A percentile compares a stretch with the other conserved stretches of the same genome.
Conservation (phyloP, 2,797 vertebrate species). For the Australoheros facetus region DNA sequence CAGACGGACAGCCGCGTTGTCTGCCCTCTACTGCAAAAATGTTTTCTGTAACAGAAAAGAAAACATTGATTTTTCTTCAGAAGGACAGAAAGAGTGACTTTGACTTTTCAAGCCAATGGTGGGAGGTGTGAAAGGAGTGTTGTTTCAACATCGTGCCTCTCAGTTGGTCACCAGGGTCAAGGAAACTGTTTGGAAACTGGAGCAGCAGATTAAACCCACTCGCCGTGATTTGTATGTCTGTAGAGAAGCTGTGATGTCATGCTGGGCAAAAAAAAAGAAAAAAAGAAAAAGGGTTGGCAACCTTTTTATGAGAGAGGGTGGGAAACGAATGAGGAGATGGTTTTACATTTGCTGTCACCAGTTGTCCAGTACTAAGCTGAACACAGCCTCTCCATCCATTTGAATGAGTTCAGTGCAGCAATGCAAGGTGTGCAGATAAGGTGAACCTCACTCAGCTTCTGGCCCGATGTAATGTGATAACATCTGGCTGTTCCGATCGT, state of each 20-base stretch:
- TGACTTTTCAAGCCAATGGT: slow-evolving; percentile 26
- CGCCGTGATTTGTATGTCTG: slow-evolving; percentile 22
- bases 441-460: background rate
- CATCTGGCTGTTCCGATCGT: background rate
- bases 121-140: slow-evolving; percentile 40
- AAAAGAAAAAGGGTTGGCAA: background rate
- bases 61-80: slow-evolving; percentile 33
- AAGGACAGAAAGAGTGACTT: slow-evolving; percentile 27
- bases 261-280: background rate
- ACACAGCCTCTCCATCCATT: background rate
- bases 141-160: slow-evolving; percentile 44
- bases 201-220: slow-evolving; percentile 18
- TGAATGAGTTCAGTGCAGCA: background rate
- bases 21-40: slow-evolving; percentile 9
- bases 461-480: background rate
- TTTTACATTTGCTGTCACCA: slow-evolving; percentile 2
- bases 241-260: slow-evolving; percentile 1
- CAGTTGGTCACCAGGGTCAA: slow-evolving; percentile 45
- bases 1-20: background rate
- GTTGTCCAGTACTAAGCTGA: background rate
- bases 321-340: background rate
- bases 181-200: slow-evolving; percentile 34
- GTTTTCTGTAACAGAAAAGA: slow-evolving; percentile 4
- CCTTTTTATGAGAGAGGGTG: slow-evolving; percentile 1
- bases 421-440: background rate